Percentiles rank a stretch among this genome's conserved stretches.
Conservation (phyloP, 1,140 invertebrate species). For the Onthophagus taurus region DNA sequence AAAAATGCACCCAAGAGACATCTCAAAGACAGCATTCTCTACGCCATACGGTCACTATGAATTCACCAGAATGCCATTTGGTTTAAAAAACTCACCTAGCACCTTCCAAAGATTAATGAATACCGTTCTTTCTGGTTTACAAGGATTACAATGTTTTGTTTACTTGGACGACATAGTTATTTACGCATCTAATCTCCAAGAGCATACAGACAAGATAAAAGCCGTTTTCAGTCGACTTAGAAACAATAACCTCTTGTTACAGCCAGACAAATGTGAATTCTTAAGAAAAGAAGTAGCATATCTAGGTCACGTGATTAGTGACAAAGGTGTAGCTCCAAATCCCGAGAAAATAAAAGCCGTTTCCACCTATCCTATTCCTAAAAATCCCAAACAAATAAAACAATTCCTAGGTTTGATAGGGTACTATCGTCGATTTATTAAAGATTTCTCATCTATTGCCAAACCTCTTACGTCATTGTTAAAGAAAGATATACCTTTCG, state of each 20-base stretch:
- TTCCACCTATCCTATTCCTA: constrained; percentile 35
- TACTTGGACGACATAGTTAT: constrained; percentile 32
- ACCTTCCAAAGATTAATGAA: constrained; percentile 41
- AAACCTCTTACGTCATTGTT: constrained; percentile 33
- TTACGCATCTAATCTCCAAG: constrained; percentile 13
- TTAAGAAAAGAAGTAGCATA: constrained; percentile 29
- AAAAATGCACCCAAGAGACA: constrained; percentile 24
- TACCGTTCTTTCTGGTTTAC: constrained; percentile 30
- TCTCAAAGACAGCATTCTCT: constrained; percentile 30
- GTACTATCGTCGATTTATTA: constrained; percentile 39
- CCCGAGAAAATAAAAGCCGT: constrained; percentile 36
- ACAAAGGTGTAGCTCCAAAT: constrained; percentile 37
- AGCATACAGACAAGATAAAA: constrained; percentile 28
- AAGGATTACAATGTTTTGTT: constrained; percentile 25
- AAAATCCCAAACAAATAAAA: constrained; percentile 26
- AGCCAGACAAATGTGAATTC: constrained; percentile 38
- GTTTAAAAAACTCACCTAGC: constrained; percentile 35
- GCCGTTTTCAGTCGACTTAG: constrained; percentile 28
- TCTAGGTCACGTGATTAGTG: constrained; percentile 30
- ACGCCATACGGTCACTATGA: constrained; percentile 34
- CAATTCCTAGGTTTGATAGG: constrained; percentile 37
- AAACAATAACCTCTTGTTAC: constrained; percentile 31
- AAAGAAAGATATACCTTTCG: constrained; percentile 30
- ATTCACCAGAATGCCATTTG: constrained; percentile 35
- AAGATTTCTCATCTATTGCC: constrained; percentile 29